These are phyloP conservation scores for Galerucella calmariensis DNA, from an alignment of 2,888 invertebrate genomes.

Conservation along the genomic window DNA sequence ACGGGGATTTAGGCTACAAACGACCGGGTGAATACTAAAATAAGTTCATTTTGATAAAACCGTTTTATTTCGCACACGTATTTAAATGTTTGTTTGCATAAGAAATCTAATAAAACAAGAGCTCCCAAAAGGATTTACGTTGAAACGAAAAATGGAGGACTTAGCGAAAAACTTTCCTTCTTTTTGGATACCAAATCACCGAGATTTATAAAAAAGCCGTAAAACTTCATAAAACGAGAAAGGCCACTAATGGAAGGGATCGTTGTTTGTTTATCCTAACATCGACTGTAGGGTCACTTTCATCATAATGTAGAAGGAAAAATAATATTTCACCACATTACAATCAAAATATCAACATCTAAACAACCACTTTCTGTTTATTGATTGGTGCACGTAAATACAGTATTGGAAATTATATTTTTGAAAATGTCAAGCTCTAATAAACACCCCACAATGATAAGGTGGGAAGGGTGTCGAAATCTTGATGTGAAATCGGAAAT, in stretches of 20 bases:
- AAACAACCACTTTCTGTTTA: background rate
- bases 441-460: slow-evolving; percentile 21
- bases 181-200: slow-evolving; percentile 14
- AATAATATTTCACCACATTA: too few relatives aligned
- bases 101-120: slow-evolving; percentile 33
- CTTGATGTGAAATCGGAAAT: slow-evolving; percentile 46
- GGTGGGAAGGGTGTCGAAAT: slow-evolving; percentile 40
- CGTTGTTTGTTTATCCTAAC: background rate
- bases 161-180: slow-evolving; percentile 17
- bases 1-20: slow-evolving; percentile 46
- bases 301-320: too few relatives aligned
- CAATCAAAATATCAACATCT: background rate
- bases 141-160: slow-evolving; percentile 18
- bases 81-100: slow-evolving; percentile 35
- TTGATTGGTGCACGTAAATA: slow-evolving; percentile 4
- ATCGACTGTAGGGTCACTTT: background rate
- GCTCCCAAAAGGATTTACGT: slow-evolving; percentile 20
- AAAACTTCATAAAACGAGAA: background rate
- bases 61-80: slow-evolving; percentile 37
- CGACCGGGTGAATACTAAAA: slow-evolving; percentile 44
- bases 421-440: slow-evolving; percentile 20
- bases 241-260: background rate
- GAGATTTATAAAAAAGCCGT: background rate
- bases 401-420: slow-evolving; percentile 31
- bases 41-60: slow-evolving; percentile 43